Base-by-base conservation (phyloP, 2,888 invertebrate genomes). In the Homarus gammarus region DNA sequence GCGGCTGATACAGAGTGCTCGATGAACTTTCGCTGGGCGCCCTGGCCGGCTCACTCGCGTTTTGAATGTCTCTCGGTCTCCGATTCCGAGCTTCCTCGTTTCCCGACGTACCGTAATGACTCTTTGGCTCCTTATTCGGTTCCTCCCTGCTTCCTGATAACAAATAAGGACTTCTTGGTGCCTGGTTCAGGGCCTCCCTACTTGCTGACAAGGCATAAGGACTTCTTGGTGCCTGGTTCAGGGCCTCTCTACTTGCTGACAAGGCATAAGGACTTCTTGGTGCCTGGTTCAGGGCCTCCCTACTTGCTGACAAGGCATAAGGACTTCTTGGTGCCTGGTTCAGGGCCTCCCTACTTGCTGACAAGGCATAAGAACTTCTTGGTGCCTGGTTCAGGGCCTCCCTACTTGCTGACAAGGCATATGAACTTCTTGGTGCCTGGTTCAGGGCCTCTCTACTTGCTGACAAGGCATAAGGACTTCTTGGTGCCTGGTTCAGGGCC, bases 1-100 rank as follows among this genome's bases (percentile, higher is more conserved):
- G 3, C 3, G 87, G 87, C 73, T 87, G 87, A 70, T 87, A 87
- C 1, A 81, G 38, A 0, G 87, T 87, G 51, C 87, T 87, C 31
- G 33, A n/a, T 51, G 86, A 86, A 6, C 72, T 51, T 18, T 78
- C 31, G 56, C 86, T 86, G 33, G 86, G 79, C 10, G 86, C 10
- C 22, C 49, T 78, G 5, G 12, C 22, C 27, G 56, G 75, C 12
- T 36, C n/a, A 44, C 5, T 49, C 44, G 44, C 5, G 5, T 44
- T 44, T 22, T 79, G 61, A 6, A 56, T 15, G 33, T 22, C 31
- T 56, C 56, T 79, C n/a, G 78, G 36, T 22, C 15, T 36, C 56
- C 18, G 79, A 56, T 56, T 79, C 22, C 27, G 51, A 12, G 49
- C 31, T 36, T 61, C 38, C 31, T 38, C 22, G 27, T 33, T 79